Base-by-base conservation (phyloP, 2,888 invertebrate genomes). In the Andrena trimmerana region DNA sequence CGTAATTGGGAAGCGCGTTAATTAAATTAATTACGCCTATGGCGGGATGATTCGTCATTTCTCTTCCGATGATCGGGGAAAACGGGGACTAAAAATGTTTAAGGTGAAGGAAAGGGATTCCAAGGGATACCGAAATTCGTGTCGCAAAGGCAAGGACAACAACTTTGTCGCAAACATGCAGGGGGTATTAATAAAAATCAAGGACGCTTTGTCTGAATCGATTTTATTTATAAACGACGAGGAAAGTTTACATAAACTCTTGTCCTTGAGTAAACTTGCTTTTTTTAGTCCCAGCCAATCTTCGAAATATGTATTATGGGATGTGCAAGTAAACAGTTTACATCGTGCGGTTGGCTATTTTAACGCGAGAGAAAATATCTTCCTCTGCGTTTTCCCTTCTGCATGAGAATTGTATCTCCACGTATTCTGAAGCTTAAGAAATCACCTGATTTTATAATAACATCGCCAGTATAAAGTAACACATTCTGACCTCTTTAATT, bases 181-280 rank as follows among this genome's bases (percentile, higher is more conserved):
- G 24, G 24, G 42, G n/a, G 13, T 20, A 33, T n/a, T 71, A 24
- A 50, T 62, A 62, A 62, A 71, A 50, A 71, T 71, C 71, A 50
- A 71, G 60, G 71, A 48, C 60, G 31, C n/a, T 62, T 48, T 50
- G 31, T 5, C 29, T 52, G 31, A 31, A 71, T 62, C 50, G 31
- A 31, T 62, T 62, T 71, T 71, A 71, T 71, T 62, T 50, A 71
- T 50, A 62, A 13, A 27, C 4, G 6, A 48, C n/a, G 7, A 60
- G 20, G 60, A 33, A 31, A 8, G 20, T 24, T 70, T 62, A 71
- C 33, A 20, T 71, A 48, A 71, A 66, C 16, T 4, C 31, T 29
- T 24, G 31, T 62, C 71, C 60, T 71, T 71, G 31, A n/a, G 50
- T 10, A 1, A 33, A 71, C n/a, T 57, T 36, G 8, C 54, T 27